Conservation (phyloP, 2,113 vertebrate genomes). For the Saguinus midas region DNA sequence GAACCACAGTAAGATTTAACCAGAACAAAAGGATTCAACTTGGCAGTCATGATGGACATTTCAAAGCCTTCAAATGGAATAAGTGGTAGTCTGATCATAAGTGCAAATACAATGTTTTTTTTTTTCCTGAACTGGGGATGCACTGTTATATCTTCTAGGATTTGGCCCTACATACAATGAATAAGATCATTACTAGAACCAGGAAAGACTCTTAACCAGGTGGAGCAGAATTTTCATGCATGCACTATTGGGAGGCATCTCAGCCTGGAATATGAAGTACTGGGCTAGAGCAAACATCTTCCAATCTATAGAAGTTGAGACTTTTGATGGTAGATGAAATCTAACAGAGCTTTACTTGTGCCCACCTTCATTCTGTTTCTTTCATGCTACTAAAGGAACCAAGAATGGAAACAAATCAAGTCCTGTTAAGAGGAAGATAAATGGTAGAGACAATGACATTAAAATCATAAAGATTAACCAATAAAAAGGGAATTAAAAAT, state of each 20-base stretch:
- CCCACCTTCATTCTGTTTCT: background rate
- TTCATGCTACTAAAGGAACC: background rate
- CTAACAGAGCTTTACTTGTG: background rate
- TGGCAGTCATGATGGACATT: background rate
- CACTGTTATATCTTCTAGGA: background rate
- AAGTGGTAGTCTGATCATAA: background rate
- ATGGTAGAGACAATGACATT: background rate
- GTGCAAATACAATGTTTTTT: background rate
- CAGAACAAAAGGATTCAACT: background rate
- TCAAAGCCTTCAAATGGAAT: background rate
- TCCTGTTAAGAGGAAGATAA: background rate
- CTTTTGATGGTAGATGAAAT: background rate
- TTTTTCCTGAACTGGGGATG: background rate
- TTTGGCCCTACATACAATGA: background rate
- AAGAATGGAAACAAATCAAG: background rate
- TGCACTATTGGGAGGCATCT: accelerated
- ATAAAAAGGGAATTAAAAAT: background rate
- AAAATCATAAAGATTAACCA: background rate
- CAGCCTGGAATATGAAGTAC: background rate
- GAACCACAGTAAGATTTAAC: background rate
- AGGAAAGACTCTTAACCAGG: background rate
- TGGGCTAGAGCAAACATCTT: background rate
- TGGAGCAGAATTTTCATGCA: too few relatives aligned
- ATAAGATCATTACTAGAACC: background rate
- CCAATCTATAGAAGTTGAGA: background rate